Percentiles rank a stretch among this genome's conserved stretches.
These are phyloP conservation scores for Harmothoe impar DNA, from an alignment of 2,888 invertebrate genomes.

Conservation along the genomic window DNA sequence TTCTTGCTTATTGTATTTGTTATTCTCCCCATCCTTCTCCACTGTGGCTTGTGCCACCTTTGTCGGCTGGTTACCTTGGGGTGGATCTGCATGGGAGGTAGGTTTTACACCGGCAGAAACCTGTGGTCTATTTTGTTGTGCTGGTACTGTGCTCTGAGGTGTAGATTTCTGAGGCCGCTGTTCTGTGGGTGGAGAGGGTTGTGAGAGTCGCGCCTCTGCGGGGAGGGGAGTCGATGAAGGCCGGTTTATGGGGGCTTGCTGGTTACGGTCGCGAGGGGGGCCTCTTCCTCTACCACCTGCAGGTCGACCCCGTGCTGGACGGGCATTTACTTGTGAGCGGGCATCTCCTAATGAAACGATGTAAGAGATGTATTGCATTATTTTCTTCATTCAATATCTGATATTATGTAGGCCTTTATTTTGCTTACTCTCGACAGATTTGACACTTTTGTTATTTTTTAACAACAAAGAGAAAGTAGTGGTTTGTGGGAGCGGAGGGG, in stretches of 20 bases:
- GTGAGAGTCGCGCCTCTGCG: constrained; percentile 28
- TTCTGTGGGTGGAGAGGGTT: not conserved
- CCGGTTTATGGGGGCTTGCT: not conserved
- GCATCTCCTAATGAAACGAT: not conserved
- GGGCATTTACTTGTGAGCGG: not conserved
- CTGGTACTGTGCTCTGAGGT: not conserved
- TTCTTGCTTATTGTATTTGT: not conserved
- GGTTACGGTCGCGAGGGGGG: not conserved
- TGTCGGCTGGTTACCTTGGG: too few relatives aligned
- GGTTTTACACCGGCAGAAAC: not conserved
- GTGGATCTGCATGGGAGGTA: not conserved
- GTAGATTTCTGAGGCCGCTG: not conserved
- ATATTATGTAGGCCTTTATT: not conserved
- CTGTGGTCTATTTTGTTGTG: not conserved
- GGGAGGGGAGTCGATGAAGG: not conserved
- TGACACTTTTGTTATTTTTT: too few relatives aligned
- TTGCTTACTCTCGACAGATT: too few relatives aligned
- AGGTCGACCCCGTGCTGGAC: not conserved
- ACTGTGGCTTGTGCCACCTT: not conserved
- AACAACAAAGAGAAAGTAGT: too few relatives aligned
- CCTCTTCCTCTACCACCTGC: not conserved
- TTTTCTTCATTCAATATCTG: not conserved
- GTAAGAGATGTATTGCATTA: not conserved
- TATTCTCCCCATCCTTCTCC: not conserved
- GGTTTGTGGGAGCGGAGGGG: too few relatives aligned